Base-by-base conservation (phyloP, 53 echinoderm and acorn worm species). In the Arbacia lixula region DNA sequence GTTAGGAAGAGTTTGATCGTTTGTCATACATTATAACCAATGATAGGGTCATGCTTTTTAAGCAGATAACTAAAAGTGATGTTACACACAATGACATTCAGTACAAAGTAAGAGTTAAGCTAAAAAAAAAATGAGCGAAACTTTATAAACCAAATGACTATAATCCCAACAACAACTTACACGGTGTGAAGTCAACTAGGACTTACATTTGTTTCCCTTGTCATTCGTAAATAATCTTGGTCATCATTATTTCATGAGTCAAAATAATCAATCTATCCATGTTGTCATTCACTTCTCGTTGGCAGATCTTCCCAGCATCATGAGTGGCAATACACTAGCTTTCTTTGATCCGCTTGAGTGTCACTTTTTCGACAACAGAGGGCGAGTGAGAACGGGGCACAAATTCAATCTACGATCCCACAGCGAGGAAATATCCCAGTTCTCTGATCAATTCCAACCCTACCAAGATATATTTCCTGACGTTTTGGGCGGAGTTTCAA, bases 401-500 rank as follows among this genome's bases (percentile, higher is more conserved):
- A 30, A 34, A 66, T 66, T 66, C 37, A 37, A 67, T 67, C 68
- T 36, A 4, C 5, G 17, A 2, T 17, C 36, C 24, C 4, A 67
- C 22, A 67, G 37, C 39, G 17, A 36, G 20, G 36, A 1, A 16
- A 36, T 36, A 3, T 4, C 68, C 11, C 10, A 2, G 20, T 38
- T 4, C 11, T 5, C 19, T 10, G 93, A 93, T 32, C 96, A 96
- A 72, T 88, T 93, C 43, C n/a, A 34, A n/a, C 91, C 96, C 0
- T 93, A 80, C 40, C 38, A 43, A 0, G 40, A 79, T 4, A 32
- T 82, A 2, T 77, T 85, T 42, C 75, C 55, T 19, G 76, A 72
- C 24, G 43, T 87, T 26, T 46, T 57, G 6, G 55, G 54, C 29
- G 76, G 88, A 6, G 33, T 49, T 16, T 8, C 71, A 12, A 5